These are phyloP conservation scores for Mesoligia furuncula DNA, from an alignment of 2,888 invertebrate species.

Conservation along the genomic window DNA sequence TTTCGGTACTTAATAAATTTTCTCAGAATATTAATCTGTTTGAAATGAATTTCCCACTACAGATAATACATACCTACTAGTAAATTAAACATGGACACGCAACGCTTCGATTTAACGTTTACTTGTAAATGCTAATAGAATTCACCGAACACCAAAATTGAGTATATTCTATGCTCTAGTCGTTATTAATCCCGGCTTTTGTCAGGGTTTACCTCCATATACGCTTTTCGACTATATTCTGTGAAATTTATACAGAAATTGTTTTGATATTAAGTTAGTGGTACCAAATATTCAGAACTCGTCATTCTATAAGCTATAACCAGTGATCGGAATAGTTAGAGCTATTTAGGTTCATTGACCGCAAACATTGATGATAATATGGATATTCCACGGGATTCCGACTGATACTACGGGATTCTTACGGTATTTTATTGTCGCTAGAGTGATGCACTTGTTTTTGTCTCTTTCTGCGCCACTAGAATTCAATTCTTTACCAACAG, in stretches of 20 bases:
- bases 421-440: too few species aligned
- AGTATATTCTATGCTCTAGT: not conserved
- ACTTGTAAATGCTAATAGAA: constrained; percentile 4
- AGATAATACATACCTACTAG: not conserved
- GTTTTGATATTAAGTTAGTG: not conserved
- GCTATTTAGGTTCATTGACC: too few species aligned
- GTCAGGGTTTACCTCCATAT: not conserved
- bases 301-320: not conserved
- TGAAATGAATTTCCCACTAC: constrained; percentile 1
- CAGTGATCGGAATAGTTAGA: too few species aligned
- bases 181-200: not conserved
- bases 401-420: too few species aligned
- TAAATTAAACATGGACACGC: constrained; percentile 10
- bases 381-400: too few species aligned
- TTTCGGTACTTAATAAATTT: not conserved
- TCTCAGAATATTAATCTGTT: constrained; percentile 10
- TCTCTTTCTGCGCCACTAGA: too few species aligned
- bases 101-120: constrained; percentile 15
- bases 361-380: too few species aligned
- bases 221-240: not conserved
- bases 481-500: too few species aligned
- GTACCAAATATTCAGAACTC: not conserved
- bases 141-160: not conserved
- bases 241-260: not conserved
- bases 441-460: too few species aligned